Evolutionary conservation across 2,888 invertebrate genomes (phyloP), one percentile per base, ranked within the genome.

Genomic region (Nomada fucata): DNA sequence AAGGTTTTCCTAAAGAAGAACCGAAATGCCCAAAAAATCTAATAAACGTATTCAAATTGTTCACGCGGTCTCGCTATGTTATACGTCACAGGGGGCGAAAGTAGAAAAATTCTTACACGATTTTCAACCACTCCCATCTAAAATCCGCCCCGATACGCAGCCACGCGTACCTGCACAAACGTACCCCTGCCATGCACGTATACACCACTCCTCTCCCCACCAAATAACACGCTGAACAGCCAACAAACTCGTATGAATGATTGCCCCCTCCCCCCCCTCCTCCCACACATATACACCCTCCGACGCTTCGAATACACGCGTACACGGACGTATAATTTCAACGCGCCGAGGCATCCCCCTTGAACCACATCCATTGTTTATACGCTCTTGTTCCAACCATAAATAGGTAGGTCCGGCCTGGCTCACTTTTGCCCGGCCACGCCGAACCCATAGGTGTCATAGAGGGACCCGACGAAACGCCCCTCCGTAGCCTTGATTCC

Each of bases 331-430:
- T 69, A 59, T 81, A 81, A 76, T 76, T 79, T 77, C 72, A 84
- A 76, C 73, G 71, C 59, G 59, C 29, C 81, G 10, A 65, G 53
- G 63, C 69, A 63, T 77, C 78, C 82, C 85, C 80, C 83, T 86
- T 73, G 5, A 86, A 85, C 78, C 73, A 78, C 79, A 72, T 83
- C 83, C 76, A 88, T 88, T 88, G 88, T 88, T 88, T 87, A 85
- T 89, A 83, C 83, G 71, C 82, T 79, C 70, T 73, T 61, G 83
- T 83, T 79, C 79, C 42, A 69, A 71, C 84, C 87, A 81, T 87
- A 88, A 88, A 88, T 88, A 88, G 86, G 65, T 59, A 36, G 36
- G 78, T 65, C 79, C 78, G 60, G 59, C 20, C 75, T 55, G 74
- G 42, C 77, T 76, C 61, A 63, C 83, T 86, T 82, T 80, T 76